Base-by-base conservation (phyloP, 2,888 invertebrate genomes). In the Lasioglossum malachurum region DNA sequence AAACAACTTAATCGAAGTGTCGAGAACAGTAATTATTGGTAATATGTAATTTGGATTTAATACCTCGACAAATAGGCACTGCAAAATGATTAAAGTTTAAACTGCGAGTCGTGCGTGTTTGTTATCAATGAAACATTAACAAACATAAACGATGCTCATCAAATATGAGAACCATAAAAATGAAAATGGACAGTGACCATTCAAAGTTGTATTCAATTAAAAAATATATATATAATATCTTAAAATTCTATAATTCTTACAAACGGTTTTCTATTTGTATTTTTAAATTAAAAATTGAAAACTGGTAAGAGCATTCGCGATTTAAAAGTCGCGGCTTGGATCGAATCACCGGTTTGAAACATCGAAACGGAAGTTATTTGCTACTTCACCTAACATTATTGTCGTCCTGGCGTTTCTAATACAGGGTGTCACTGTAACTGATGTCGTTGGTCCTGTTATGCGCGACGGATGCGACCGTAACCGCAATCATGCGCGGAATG, bases 401-500 rank as follows among this genome's bases (percentile, higher is more conserved):
- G 69, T 41, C 38, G 1, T 71, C 41, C 38, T 23, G 12, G n/a
- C 69, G 69, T 38, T 71, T 41, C 69, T 71, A 71, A 71, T 71
- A 71, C 69, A 71, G 69, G 38, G 38, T 38, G 69, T 38, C 69
- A 38, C 69, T 38, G 69, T 71, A 38, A 71, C 69, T 41, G 69
- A 71, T 71, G 38, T 71, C 41, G 69, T 71, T n/a, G 41, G 38
- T 38, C 23, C 69, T 38, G 69, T 71, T 71, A 71, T 38, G 38
- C 69, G 8, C 69, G n/a, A 71, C 69, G 69, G 69, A 71, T 71
- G 69, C 69, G 41, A 41, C 38, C 69, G 69, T 41, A 38, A 71
- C 69, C 69, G 69, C 69, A 71, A 71, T 71, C 69, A 71, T 71
- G 69, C 38, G 69, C 69, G 69, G 69, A 38, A 41, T 71, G 69